A percentile compares a stretch with the other conserved stretches of the same genome.
Evolutionary conservation across 1,140 invertebrate genomes (phyloP).

Genomic region (Heliconius hermathena): DNA sequence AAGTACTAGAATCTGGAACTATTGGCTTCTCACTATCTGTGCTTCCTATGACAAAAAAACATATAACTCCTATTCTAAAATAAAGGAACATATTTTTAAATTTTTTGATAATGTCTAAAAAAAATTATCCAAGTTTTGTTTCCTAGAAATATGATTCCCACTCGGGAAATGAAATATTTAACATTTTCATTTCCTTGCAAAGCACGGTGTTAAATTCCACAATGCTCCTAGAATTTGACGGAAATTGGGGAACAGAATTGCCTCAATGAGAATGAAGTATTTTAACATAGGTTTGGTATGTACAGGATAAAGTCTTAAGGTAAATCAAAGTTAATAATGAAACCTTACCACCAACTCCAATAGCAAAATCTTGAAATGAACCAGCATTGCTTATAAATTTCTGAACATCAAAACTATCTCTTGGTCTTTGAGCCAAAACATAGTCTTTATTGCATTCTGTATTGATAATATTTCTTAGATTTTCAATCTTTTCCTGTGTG

Average conservation of each 20-base stretch:
- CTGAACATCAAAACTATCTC: neutral
- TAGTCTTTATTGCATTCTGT: constrained; percentile 40
- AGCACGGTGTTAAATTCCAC: too few relatives aligned
- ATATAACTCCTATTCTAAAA: neutral
- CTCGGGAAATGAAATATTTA: too few relatives aligned
- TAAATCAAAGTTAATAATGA: neutral
- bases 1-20: constrained; percentile 62
- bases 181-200: too few relatives aligned
- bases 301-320: neutral
- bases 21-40: constrained; percentile 29
- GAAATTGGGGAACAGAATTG: too few relatives aligned
- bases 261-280: neutral
- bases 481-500: constrained; percentile 53
- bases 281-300: neutral
- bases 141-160: too few relatives aligned
- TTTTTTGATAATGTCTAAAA: too few relatives aligned
- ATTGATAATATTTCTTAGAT: constrained; percentile 55
- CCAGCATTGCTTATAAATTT: constrained; percentile 31
- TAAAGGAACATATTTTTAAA: too few relatives aligned
- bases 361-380: constrained; percentile 60
- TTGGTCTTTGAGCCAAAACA: neutral
- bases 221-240: too few relatives aligned
- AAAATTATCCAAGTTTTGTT: too few relatives aligned
- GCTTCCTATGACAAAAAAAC: constrained; percentile 35
- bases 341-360: constrained; percentile 55